Evolutionary conservation across 2,888 invertebrate species (phyloP).

Genomic region (Spisula solida): DNA sequence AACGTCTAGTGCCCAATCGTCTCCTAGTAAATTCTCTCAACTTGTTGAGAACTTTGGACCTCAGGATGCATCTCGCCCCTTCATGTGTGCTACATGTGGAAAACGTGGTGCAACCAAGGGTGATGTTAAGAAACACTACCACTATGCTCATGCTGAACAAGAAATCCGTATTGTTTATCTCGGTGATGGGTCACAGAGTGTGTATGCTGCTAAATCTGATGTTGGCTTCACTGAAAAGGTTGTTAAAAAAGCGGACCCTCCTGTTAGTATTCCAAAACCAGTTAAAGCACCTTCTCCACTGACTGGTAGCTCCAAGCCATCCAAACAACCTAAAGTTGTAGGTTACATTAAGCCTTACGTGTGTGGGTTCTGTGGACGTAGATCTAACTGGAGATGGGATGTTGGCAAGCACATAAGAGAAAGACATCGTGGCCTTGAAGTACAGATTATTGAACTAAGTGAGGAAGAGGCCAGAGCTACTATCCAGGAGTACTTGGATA

Average conservation of each 20-base stretch:
- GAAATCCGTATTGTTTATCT: slow-evolving; percentile 80
- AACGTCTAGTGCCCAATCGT: neutral
- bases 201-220: slow-evolving; percentile 56
- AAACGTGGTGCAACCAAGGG: slow-evolving; percentile 80
- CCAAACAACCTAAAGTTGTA: slow-evolving; percentile 75
- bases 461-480: slow-evolving; percentile 85
- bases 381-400: slow-evolving; percentile 99
- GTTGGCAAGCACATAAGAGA: slow-evolving; percentile 96
- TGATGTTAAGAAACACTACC: slow-evolving; percentile 83
- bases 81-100: slow-evolving; percentile 83
- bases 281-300: neutral
- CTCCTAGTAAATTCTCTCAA: slow-evolving; percentile 34
- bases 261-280: slow-evolving; percentile 12
- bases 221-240: slow-evolving; percentile 27
- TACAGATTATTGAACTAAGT: slow-evolving; percentile 81
- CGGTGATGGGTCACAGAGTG: slow-evolving; percentile 74
- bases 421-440: slow-evolving; percentile 78
- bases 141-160: slow-evolving; percentile 82
- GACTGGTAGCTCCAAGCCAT: neutral
- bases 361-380: slow-evolving; percentile 97
- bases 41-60: slow-evolving; percentile 49
- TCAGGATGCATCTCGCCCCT: slow-evolving; percentile 72
- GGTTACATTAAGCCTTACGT: slow-evolving; percentile 92
- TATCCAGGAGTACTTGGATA: slow-evolving; percentile 72
- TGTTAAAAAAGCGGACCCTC: neutral